These are phyloP conservation scores for Sebastes paucispinis DNA, from an alignment of 2,797 vertebrate genomes.

Conservation along the genomic window DNA sequence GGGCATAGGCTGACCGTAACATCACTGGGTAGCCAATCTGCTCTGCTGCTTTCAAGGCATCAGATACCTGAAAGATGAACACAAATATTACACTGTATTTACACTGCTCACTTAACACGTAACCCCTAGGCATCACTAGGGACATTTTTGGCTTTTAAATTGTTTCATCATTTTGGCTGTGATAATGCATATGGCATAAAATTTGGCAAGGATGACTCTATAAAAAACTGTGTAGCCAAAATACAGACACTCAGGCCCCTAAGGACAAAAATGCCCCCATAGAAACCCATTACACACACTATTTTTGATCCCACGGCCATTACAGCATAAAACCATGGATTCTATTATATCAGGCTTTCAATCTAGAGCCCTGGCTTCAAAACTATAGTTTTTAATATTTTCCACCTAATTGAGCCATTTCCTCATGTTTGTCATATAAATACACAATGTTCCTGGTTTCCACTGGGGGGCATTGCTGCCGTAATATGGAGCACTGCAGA, in stretches of 20 bases:
- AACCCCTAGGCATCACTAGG: neutral
- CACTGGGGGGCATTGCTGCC: neutral
- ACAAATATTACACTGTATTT: neutral
- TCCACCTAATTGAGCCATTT: neutral
- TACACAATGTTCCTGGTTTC: neutral
- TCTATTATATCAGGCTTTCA: too few relatives aligned
- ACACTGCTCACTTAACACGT: neutral
- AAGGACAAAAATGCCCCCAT: too few relatives aligned
- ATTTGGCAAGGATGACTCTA: too few relatives aligned
- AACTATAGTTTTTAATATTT: too few relatives aligned
- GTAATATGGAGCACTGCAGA: neutral
- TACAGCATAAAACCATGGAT: too few relatives aligned
- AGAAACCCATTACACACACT: too few relatives aligned
- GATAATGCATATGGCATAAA: too few relatives aligned
- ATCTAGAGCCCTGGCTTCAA: too few relatives aligned
- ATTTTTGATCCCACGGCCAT: too few relatives aligned
- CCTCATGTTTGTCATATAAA: neutral
- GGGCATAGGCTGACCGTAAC: constrained; percentile 93
- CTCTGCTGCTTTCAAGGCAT: constrained; percentile 90
- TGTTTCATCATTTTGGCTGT: neutral
- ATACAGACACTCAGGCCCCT: too few relatives aligned
- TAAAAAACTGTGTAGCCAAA: too few relatives aligned
- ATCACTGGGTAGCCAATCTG: constrained; percentile 94
- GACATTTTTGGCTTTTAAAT: neutral
- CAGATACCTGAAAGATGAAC: constrained; percentile 82